Evolutionary conservation across 64 coral and sea anemone genomes (phyloP), one percentile per base, ranked within the genome.

Genomic region (Porites lutea): DNA sequence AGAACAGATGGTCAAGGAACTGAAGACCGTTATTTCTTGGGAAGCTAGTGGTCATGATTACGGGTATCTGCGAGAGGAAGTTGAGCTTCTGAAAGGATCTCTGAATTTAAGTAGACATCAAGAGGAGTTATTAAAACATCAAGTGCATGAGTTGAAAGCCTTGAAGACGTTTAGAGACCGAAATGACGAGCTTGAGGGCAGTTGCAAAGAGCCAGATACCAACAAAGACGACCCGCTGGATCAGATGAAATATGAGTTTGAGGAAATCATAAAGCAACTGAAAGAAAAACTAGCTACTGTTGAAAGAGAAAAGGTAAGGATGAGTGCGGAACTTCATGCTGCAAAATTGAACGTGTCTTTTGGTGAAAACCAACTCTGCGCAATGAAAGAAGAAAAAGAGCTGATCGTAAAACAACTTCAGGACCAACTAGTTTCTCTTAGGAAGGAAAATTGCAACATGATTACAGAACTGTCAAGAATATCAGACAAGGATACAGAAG

Each of bases 31-130:
- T 13, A 5, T 5, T 65, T 0, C 9, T 44, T 13, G 22, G 79
- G 79, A 48, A 48, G 9, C 59, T 14, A 61, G 14, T 5, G 7
- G 78, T 37, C 27, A 65, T 8, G 79, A 49, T 6, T 82, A 65
- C 43, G 37, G 27, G 5, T 61, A 82, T 62, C 11, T 82, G 18
- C 79, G 59, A 37, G 79, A 82, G 18, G 60, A 82, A n/a, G 59
- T 66, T 15, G 59, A 65, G 43, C 18, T 82, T 8, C 9, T 82
- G 8, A 61, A 82, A 7, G 79, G 79, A 65, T 82, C 57, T 57
- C 23, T 82, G 58, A 13, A 65, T 46, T 65, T 82, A 37, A 62
- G 14, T 46, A 48, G 49, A 62, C 57, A 65, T 16, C 58, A 15
- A 48, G 58, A 65, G n/a, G 21, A 14, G 37, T 8, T 65, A 15